Evolutionary conservation across 2,797 vertebrate species (phyloP), one percentile per base, ranked within the genome.

Genomic region (Remorina albescens): DNA sequence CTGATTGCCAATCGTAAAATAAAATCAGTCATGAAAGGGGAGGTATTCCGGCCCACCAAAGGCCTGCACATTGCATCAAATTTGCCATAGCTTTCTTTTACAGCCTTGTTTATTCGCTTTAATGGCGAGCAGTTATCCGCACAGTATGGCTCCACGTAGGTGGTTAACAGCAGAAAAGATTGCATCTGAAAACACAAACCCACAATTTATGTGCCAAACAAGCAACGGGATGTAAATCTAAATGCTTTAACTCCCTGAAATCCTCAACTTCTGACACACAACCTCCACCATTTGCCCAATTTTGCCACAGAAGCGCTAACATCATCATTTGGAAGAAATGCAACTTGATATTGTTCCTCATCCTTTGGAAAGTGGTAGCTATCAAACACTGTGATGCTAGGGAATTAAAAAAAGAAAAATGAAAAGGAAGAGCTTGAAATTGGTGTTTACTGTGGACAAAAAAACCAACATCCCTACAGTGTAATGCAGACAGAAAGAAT

Each of bases 1-100:
- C 91, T 94, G 94, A 96, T 94, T 96, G 94, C 92, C 93, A 92
- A 96, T 95, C 94, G 94, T 96, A 95, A 96, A 96, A 92, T 89
- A 95, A 93, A 92, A 90, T 88, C 81, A 91, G 95, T 90, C 94
- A 93, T 95, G 95, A 96, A 97, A 96, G 67, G 90, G 93, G 89
- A 89, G 93, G 94, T 77, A 70, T 88, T 76, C 77, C 86, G 86
- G 85, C 80, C 78, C 83, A 76, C 78, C 79, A 84, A 88, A 90
- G 83, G 83, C 85, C 81, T 80, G 84, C 79, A 76, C 68, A 54
- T 93, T 88, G 77, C 71, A 75, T 90, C 83, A 90, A 92, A 89
- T 90, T 83, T 82, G 74, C 80, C 76, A 71, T 84, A 82, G 84
- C 85, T 75, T 87, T 82, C 76, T 88, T 90, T 93, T 91, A 92